Base-by-base conservation (phyloP, 2,797 vertebrate species). In the Salmo trutta region DNA sequence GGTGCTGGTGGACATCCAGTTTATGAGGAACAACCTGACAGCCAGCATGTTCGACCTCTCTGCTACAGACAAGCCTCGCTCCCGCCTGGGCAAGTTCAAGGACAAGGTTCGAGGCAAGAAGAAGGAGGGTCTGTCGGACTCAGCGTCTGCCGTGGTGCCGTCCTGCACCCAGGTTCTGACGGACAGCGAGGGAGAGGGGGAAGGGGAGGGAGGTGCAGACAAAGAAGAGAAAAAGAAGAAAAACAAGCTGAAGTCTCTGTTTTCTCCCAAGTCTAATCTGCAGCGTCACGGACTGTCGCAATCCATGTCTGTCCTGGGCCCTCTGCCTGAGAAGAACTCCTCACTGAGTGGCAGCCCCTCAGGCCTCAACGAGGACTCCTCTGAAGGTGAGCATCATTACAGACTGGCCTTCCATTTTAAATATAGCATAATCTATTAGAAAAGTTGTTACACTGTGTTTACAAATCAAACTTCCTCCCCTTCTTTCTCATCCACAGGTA, bases 21-120 rank as follows among this genome's bases (percentile, higher is more conserved):
- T 98, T 24, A 94, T 96, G 93, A 96, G 96, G 76, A 98, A 96
- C 94, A 97, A 96, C 91, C 94, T 99, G 96, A 99, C 97, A 0
- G 96, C 95, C 83, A 99, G 98, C 90, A 98, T 99, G 98, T 98
- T 98, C 0, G 98, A 99, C 73, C 94, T 99, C 29, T 98, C 98
- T 0, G 5, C 93, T 77, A 93, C 95, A 1, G 97, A 97, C 75
- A 99, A 97, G 81, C 85, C 96, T 1, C 95, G 95, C 33, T 97
- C 96, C 1, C 94, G 96, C 0, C 92, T 99, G 7, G 95, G 97
- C 72, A 99, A 98, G 81, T 90, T 99, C n/a, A 98, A 97, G 83
- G 96, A 99, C 90, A 99, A 97, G 85, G 90, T 99, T 8, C 96
- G 95, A 41, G 96, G 96, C 24, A 98, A 96, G 90, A 94, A 94